Evolutionary conservation across 2,888 invertebrate species (phyloP).

Genomic region (Barypeithes pellucidus): DNA sequence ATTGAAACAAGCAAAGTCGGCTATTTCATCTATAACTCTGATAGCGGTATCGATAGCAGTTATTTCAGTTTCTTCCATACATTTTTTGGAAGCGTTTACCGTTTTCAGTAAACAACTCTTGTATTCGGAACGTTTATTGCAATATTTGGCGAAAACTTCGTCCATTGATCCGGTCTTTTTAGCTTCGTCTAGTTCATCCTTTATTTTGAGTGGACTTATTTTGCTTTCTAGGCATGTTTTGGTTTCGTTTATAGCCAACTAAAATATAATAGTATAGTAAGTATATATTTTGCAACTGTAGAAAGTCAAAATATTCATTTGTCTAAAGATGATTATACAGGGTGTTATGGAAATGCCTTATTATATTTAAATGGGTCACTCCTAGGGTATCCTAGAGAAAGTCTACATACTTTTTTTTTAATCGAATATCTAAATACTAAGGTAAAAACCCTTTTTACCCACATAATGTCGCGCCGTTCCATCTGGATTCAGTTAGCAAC

Average conservation of each 20-base stretch:
- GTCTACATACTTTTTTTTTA: too few species aligned
- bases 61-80: slow-evolving; percentile 70
- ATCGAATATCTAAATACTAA: too few species aligned
- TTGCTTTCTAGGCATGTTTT: slow-evolving; percentile 75
- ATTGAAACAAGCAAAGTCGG: slow-evolving; percentile 73
- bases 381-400: too few species aligned
- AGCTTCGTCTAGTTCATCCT: slow-evolving; percentile 73
- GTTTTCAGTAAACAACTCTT: slow-evolving; percentile 70
- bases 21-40: slow-evolving; percentile 71
- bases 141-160: slow-evolving; percentile 56
- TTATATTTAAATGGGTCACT: too few species aligned
- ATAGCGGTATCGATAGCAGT: slow-evolving; percentile 68
- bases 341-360: too few species aligned
- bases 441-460: too few species aligned
- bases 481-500: too few species aligned
- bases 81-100: slow-evolving; percentile 68
- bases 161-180: slow-evolving; percentile 74
- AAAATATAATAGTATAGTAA: slow-evolving; percentile 14
- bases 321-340: too few species aligned
- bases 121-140: slow-evolving; percentile 68
- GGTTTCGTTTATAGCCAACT: slow-evolving; percentile 66
- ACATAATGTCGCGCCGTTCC: too few species aligned
- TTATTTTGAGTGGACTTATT: slow-evolving; percentile 74
- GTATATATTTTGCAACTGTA: too few species aligned
- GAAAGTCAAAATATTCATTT: too few species aligned